phyloP scores from a whole-genome alignment of 1,140 invertebrate genomes.

The Lordiphosa mommai region DNA sequence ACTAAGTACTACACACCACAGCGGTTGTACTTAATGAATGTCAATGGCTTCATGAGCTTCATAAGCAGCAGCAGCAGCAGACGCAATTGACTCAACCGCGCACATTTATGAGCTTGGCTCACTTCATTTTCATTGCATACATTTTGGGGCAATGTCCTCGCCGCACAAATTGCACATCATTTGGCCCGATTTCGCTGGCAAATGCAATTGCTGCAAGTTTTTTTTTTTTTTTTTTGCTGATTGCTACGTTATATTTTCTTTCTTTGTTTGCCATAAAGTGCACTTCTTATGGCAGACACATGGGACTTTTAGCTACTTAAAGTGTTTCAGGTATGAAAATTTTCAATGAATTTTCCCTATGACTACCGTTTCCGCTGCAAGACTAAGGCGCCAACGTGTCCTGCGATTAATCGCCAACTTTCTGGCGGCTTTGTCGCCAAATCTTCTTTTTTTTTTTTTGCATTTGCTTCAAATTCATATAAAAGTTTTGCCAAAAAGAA shows the following conservation, averaged over 20 bases:
- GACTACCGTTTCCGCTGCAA: conserved; percentile 51
- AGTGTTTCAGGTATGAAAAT: neutral
- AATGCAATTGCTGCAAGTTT: conserved; percentile 46
- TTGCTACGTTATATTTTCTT: conserved; percentile 18
- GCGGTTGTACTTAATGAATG: conserved; percentile 57
- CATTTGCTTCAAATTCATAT: conserved; percentile 11
- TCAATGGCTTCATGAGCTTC: conserved; percentile 38
- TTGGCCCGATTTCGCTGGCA: conserved; percentile 61
- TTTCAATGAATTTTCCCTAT: conserved; percentile 6
- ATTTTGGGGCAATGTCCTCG: conserved; percentile 74
- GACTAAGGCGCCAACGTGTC: conserved; percentile 51
- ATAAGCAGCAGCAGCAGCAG: conserved; percentile 11
- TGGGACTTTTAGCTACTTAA: too few species aligned
- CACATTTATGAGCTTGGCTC: conserved; percentile 56
- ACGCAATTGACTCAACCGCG: conserved; percentile 11
- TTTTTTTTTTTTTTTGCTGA: conserved; percentile 32
- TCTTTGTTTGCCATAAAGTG: conserved; percentile 8
- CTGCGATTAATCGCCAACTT: conserved; percentile 64
- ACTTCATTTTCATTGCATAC: conserved; percentile 58
- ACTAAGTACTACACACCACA: neutral
- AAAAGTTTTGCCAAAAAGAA: conserved; percentile 53
- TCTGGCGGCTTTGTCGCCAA: conserved; percentile 55
- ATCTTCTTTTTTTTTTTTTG: conserved; percentile 5
- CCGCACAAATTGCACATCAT: conserved; percentile 63
- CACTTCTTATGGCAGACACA: neutral